phyloP scores from a whole-genome alignment of 2,797 vertebrate genomes.

The Gymnothorax javanicus region DNA sequence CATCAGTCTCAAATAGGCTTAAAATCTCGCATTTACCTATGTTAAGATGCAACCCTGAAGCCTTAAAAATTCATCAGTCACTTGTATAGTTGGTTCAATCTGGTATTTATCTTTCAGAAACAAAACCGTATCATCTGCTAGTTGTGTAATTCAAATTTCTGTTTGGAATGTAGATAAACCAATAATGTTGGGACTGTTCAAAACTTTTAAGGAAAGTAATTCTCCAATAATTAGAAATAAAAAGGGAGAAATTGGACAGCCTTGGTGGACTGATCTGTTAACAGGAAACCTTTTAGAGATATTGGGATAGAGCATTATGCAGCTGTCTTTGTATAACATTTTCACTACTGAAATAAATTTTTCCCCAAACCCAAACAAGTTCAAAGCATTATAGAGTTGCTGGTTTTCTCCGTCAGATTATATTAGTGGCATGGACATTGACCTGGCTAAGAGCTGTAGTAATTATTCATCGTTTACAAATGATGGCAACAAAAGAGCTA shows the following conservation, averaged over 20 bases:
- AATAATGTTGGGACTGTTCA: not conserved
- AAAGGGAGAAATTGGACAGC: too few relatives aligned
- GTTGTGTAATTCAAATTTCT: too few relatives aligned
- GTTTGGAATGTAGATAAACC: too few relatives aligned
- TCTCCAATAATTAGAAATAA: constrained; percentile 6
- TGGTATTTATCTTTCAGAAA: too few relatives aligned
- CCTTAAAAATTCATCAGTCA: not conserved
- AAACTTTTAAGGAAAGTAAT: constrained; percentile 4
- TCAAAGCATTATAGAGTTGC: not conserved
- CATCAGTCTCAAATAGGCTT: not conserved
- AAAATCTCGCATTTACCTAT: constrained; percentile 13
- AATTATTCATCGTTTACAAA: too few relatives aligned
- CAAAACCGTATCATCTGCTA: too few relatives aligned
- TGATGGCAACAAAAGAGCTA: too few relatives aligned
- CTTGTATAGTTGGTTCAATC: not conserved
- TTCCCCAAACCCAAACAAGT: not conserved
- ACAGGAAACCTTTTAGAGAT: constrained; percentile 11
- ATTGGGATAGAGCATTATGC: constrained; percentile 13
- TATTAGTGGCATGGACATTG: too few relatives aligned
- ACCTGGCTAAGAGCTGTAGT: too few relatives aligned
- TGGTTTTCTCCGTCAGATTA: too few relatives aligned
- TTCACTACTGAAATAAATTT: not conserved
- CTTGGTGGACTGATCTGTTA: too few relatives aligned
- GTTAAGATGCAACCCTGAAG: constrained; percentile 14
- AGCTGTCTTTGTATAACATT: constrained; percentile 11